Evolutionary conservation across 2,113 vertebrate species (phyloP).

Genomic region (Sturnira hondurensis): DNA sequence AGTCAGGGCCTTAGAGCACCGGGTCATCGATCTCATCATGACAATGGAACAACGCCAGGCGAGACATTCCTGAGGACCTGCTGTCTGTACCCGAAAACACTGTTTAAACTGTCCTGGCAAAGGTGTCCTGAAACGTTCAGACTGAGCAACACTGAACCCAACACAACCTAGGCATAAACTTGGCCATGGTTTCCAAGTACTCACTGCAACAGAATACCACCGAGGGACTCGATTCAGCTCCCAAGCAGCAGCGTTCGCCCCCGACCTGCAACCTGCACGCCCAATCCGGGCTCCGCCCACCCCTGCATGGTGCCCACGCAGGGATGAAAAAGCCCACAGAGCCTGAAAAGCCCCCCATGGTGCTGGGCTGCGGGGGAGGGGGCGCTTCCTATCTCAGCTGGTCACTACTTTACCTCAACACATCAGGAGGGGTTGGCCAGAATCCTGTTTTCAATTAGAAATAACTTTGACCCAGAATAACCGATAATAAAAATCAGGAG

Average conservation of each 20-base stretch:
- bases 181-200: not conserved
- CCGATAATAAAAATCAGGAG: not conserved
- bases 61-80: too few species aligned
- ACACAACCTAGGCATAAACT: not conserved
- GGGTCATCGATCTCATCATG: rapidly evolving
- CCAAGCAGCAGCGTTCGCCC: not conserved
- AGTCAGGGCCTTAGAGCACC: too few species aligned
- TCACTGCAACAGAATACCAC: rapidly evolving
- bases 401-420: not conserved
- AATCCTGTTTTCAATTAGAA: not conserved
- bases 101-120: not conserved
- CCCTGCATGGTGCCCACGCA: too few species aligned
- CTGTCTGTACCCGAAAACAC: not conserved
- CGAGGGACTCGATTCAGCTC: too few species aligned
- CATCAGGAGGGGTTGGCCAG: not conserved
- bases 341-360: not conserved
- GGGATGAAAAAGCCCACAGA: rapidly evolving
- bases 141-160: not conserved
- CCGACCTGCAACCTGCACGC: rapidly evolving
- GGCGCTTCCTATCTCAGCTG: not conserved
- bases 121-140: not conserved
- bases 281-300: not conserved
- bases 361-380: too few species aligned
- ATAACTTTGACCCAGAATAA: not conserved
- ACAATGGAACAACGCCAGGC: rapidly evolving